A percentile compares a stretch with the other conserved stretches of the same genome.
Evolutionary conservation across 2,888 invertebrate species (phyloP).

Genomic region (Drosophila diplacantha): DNA sequence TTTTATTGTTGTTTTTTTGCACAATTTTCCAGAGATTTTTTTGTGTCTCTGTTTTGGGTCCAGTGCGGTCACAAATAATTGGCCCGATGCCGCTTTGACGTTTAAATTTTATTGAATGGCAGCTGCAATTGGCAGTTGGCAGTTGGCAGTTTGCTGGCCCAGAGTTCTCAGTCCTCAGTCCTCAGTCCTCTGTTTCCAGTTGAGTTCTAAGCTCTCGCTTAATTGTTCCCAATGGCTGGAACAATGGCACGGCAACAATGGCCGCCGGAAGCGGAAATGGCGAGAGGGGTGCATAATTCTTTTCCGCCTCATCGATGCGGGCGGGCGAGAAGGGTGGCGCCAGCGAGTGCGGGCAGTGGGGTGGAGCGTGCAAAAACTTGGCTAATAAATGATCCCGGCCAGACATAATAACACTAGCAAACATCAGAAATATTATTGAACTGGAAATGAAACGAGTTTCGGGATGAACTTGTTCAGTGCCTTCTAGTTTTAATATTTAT

Average conservation of each 20-base stretch:
- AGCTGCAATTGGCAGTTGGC: constrained; percentile 63
- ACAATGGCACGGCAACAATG: constrained; percentile 50
- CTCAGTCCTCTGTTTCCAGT: constrained; percentile 20
- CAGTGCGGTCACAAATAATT: constrained; percentile 65
- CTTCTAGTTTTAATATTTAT: not conserved
- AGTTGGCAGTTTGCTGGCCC: constrained; percentile 40
- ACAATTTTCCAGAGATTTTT: constrained; percentile 9
- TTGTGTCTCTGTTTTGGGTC: constrained; percentile 31
- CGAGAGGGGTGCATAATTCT: constrained; percentile 51
- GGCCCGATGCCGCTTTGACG: constrained; percentile 60
- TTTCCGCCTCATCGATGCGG: constrained; percentile 41
- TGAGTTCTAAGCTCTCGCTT: constrained; percentile 53
- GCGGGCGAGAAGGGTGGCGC: not conserved
- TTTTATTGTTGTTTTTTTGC: constrained; percentile 11
- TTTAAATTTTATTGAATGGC: constrained; percentile 66
- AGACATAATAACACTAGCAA: constrained; percentile 26
- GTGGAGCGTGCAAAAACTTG: constrained; percentile 37
- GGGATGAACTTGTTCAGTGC: not conserved
- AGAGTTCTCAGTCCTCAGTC: constrained; percentile 8
- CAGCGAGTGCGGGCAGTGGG: not conserved
- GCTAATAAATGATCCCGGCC: constrained; percentile 49
- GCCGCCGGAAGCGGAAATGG: constrained; percentile 8
- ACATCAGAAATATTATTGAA: not conserved
- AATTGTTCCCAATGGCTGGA: constrained; percentile 56
- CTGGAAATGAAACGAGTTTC: too few species aligned